Percentiles rank a stretch among this genome's conserved stretches.
Conservation (phyloP, 2,113 vertebrate species). For the Pantherophis guttatus region DNA sequence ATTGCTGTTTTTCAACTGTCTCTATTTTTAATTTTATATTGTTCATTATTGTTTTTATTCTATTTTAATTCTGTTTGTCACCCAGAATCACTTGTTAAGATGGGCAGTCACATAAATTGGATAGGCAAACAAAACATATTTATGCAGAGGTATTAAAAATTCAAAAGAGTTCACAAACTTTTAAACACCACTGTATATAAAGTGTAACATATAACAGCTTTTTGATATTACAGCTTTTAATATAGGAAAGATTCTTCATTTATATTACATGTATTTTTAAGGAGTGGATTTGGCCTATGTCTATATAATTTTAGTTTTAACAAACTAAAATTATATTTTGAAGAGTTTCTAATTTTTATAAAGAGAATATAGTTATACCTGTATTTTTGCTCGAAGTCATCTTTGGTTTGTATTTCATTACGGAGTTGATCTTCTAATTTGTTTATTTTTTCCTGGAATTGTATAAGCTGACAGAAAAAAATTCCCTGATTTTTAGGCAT, state of each 20-base stretch:
- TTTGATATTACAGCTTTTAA: background rate
- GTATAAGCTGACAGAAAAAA: conserved; percentile 64
- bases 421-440: conserved; percentile 86
- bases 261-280: background rate
- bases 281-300: background rate
- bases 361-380: conserved; percentile 71
- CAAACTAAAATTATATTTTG: background rate
- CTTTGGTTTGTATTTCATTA: conserved; percentile 87
- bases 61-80: background rate
- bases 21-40: background rate
- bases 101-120: background rate
- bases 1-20: background rate
- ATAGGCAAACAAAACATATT: background rate
- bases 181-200: background rate
- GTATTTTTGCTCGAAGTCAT: conserved; percentile 89
- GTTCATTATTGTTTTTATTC: background rate
- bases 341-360: background rate
- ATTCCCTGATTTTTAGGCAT: conserved; percentile 28
- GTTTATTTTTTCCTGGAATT: conserved; percentile 87
- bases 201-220: background rate
- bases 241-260: background rate
- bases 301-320: background rate
- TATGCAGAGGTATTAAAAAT: background rate
- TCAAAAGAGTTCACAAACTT: background rate
- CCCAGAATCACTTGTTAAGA: background rate